Evolutionary conservation across 2,797 vertebrate genomes (phyloP).

Genomic region (Rhinatrema bivittatum): DNA sequence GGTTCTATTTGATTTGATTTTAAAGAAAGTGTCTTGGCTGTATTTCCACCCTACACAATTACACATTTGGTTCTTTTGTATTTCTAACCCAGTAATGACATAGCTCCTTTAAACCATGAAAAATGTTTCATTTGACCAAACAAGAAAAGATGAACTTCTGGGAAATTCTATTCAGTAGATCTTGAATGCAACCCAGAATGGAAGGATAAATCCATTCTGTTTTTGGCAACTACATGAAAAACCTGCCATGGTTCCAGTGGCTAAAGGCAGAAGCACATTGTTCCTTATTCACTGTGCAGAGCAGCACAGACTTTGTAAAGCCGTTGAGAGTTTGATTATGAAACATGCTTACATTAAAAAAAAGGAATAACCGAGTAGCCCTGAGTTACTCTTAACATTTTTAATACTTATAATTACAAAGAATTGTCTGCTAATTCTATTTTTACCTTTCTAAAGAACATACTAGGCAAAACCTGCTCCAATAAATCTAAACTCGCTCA

Average conservation of each 20-base stretch:
- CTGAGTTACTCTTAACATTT: too few species aligned
- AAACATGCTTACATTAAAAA: neutral
- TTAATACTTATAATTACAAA: too few species aligned
- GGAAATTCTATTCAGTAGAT: conserved; percentile 48
- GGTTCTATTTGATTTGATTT: conserved; percentile 31
- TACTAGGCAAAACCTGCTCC: too few species aligned
- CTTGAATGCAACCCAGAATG: conserved; percentile 40
- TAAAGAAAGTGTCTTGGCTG: conserved; percentile 39
- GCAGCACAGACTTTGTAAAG: too few species aligned
- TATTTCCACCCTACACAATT: conserved; percentile 44
- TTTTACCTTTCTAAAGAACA: too few species aligned
- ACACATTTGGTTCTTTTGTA: conserved; percentile 50
- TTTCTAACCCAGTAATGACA: conserved; percentile 45
- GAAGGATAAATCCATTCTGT: conserved; percentile 36
- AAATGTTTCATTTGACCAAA: conserved; percentile 51
- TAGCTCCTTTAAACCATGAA: conserved; percentile 49
- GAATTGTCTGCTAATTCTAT: too few species aligned
- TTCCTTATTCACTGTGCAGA: conserved; percentile 39
- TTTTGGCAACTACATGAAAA: conserved; percentile 38
- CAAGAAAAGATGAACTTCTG: conserved; percentile 51
- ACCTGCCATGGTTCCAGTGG: conserved; percentile 26
- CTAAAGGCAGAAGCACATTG: conserved; percentile 23
- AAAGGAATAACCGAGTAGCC: conserved; percentile 3
- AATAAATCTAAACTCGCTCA: too few species aligned
- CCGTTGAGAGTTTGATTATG: neutral